Evolutionary conservation across 2,797 vertebrate genomes (phyloP), one percentile per base, ranked within the genome.

Genomic region (Anguilla pacifica): DNA sequence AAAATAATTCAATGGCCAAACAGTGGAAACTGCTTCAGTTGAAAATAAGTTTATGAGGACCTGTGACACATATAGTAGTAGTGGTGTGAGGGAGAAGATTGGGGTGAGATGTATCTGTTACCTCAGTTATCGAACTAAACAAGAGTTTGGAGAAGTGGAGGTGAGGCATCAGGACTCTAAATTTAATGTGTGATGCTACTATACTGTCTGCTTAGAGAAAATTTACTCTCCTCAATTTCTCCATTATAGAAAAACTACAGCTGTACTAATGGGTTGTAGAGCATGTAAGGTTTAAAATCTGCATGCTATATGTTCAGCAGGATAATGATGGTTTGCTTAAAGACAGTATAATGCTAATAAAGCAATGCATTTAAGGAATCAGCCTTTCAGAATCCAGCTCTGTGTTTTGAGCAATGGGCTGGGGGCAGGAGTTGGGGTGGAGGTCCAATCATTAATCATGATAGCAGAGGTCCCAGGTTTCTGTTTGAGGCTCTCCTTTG

Each of bases 391-490:
- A 46, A 49, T 81, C 22, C 43, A 46, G 77, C 77, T 49, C 72
- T 15, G 15, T 35, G 35, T 39, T 43, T 22, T 39, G 6, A 82
- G 43, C 9, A 82, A 46, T 25, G 46, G 25, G 43, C n/a, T 31
- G 25, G 22, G n/a, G 57, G 6, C 25, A 77, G n/a, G 17, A 15
- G 39, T 25, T 53, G 53, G 4, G 72, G n/a, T 31, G 35, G 59
- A 17, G 46, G 43, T 70, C 72, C 43, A 43, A 2, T 87, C 72
- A 72, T 85, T 17, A 28, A 82, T 87, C 83, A 85, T 35, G n/a
- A 82, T 85, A 83, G 72, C 31, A 39, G 82, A 59, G 28, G 43
- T 22, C 59, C 55, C 15, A 9, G 55, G 51, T 51, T 88, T 46
- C 82, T 61, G 55, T 82, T 82, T 82, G 79, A 46, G 46, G 79